Evolutionary conservation across 1,140 invertebrate species (phyloP).

Genomic region (Sesamia nonagrioides): DNA sequence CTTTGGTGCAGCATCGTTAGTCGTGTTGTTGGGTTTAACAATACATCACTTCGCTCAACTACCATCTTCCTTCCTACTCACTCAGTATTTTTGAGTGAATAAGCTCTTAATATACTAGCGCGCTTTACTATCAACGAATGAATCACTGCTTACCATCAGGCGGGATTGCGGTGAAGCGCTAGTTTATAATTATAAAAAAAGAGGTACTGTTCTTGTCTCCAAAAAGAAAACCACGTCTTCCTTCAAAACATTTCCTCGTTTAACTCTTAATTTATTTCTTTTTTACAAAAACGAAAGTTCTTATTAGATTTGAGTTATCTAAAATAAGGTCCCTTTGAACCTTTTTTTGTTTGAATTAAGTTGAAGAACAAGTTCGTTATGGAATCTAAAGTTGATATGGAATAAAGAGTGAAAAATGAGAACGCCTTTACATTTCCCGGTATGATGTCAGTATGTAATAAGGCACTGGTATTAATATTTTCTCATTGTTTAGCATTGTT

Average conservation of each 20-base stretch:
- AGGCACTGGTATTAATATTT: slow-evolving; percentile 28
- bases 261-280: slow-evolving; percentile 32
- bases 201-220: background rate
- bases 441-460: slow-evolving; percentile 9
- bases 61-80: too few species aligned
- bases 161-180: too few species aligned
- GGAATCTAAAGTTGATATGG: background rate
- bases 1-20: too few species aligned
- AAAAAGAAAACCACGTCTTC: background rate
- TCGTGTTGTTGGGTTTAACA: too few species aligned
- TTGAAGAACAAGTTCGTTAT: slow-evolving; percentile 10
- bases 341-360: background rate
- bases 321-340: slow-evolving; percentile 27
- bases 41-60: too few species aligned
- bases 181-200: background rate
- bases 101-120: too few species aligned
- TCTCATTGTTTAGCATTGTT: slow-evolving; percentile 26
- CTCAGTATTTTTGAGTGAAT: too few species aligned
- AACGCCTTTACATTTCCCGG: background rate
- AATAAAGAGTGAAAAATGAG: slow-evolving; percentile 5
- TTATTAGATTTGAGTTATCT: slow-evolving; percentile 36
- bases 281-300: slow-evolving; percentile 32
- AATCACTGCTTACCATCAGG: too few species aligned
- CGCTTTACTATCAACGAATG: too few species aligned
- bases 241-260: slow-evolving; percentile 20